These are phyloP conservation scores for Limnodromus scolopaceus DNA, from an alignment of 2,797 vertebrate genomes.

Conservation along the genomic window DNA sequence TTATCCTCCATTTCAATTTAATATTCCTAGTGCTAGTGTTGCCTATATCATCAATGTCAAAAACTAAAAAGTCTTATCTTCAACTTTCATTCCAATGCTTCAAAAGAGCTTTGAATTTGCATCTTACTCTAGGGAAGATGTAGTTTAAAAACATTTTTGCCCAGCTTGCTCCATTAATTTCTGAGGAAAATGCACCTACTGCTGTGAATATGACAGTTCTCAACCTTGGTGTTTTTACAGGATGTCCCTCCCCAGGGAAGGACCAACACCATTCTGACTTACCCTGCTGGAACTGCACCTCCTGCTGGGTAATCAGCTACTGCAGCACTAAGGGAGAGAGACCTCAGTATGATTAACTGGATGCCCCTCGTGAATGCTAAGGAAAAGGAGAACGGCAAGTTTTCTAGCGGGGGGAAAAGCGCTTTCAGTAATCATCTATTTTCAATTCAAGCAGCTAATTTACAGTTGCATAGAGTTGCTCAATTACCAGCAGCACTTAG, in stretches of 20 bases:
- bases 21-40: slow-evolving; percentile 66
- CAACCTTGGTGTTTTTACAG: slow-evolving; percentile 85
- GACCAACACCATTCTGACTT: slow-evolving; percentile 77
- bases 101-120: slow-evolving; percentile 87
- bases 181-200: slow-evolving; percentile 83
- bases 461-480: slow-evolving; percentile 4
- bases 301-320: slow-evolving; percentile 81
- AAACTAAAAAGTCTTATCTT: slow-evolving; percentile 81
- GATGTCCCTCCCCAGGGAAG: slow-evolving; percentile 83
- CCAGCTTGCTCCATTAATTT: slow-evolving; percentile 87
- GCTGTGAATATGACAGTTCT: slow-evolving; percentile 86
- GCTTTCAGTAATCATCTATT: slow-evolving; percentile 71
- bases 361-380: slow-evolving; percentile 62
- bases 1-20: slow-evolving; percentile 73
- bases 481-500: slow-evolving; percentile 62
- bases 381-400: slow-evolving; percentile 57
- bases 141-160: slow-evolving; percentile 84
- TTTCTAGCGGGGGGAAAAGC: neutral
- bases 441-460: slow-evolving; percentile 70
- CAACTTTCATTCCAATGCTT: slow-evolving; percentile 83
- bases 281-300: slow-evolving; percentile 73
- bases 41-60: slow-evolving; percentile 82
- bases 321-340: slow-evolving; percentile 43
- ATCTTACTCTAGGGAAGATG: slow-evolving; percentile 86
- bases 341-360: slow-evolving; percentile 65